Evolutionary conservation across 2,113 vertebrate genomes (phyloP), one percentile per base, ranked within the genome.

Genomic region (Setophaga petechia): DNA sequence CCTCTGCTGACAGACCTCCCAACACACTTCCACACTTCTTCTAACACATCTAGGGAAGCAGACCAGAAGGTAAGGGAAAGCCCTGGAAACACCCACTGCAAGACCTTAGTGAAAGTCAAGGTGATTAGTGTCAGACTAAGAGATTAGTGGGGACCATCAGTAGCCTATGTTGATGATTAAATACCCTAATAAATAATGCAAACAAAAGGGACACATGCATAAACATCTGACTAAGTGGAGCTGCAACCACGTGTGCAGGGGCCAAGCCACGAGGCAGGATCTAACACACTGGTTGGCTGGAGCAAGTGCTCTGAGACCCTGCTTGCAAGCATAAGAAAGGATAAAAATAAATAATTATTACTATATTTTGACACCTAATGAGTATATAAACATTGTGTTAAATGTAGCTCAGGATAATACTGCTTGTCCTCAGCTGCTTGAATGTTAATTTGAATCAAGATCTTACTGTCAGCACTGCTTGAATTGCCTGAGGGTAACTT

Each of bases 201-300:
- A 72, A 90, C 28, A 59, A 67, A 87, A 92, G 52, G 6, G 19
- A 59, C 30, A 39, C 13, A 37, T 11, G 21, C 35, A 68, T 16
- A 74, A n/a, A 66, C 19, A 44, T 41, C 28, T 58, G 57, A 62
- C 19, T 46, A 66, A 2, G 4, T 15, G 16, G 24, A 82, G 66
- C 41, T 62, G 51, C 39, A 58, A 57, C 24, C 2, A 2, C 44
- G 5, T 0, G 5, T 1, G 1, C 43, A 35, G 19, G 37, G 61
- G 15, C 18, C 39, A 76, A 84, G 35, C 35, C 1, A 10, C 17
- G 28, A 54, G 67, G 5, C 55, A 43, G 62, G 57, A 74, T 28
- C 28, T 66, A 62, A 69, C 16, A 33, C 1, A 0, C 0, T 33
- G 52, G 16, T 30, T 76, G 23, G 7, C 0, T 46, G 47, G 6